These are phyloP conservation scores for Zosterops lateralis DNA, from an alignment of 2,113 vertebrate genomes.

Conservation along the genomic window DNA sequence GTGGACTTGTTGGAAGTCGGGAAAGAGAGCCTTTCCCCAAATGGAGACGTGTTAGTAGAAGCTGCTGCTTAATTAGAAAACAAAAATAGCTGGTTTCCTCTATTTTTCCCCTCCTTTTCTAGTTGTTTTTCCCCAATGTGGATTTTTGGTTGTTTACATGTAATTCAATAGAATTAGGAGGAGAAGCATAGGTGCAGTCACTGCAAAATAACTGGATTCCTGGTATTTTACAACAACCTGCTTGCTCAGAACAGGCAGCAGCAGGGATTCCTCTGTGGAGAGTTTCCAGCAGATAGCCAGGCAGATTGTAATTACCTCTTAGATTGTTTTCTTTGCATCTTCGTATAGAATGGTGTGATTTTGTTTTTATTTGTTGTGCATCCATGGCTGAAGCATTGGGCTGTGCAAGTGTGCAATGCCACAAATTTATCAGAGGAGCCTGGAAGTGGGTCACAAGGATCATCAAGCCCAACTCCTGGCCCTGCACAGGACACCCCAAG, in stretches of 20 bases:
- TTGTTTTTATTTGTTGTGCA: neutral
- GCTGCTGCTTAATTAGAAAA: conserved; percentile 58
- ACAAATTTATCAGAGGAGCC: neutral
- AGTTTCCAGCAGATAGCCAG: conserved; percentile 33
- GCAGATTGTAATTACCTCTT: conserved; percentile 27
- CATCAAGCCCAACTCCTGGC: neutral
- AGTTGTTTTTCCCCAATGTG: neutral
- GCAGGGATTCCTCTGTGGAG: neutral
- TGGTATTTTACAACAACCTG: conserved; percentile 3
- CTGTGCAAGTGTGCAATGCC: neutral
- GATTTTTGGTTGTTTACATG: neutral
- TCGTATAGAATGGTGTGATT: neutral
- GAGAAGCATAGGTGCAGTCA: neutral
- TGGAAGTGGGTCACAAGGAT: neutral
- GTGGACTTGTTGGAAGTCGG: conserved; percentile 58
- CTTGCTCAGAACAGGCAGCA: conserved; percentile 4
- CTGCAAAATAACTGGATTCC: neutral
- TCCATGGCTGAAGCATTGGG: accelerated
- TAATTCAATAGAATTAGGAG: neutral
- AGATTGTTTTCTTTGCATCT: neutral
- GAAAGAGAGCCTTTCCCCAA: conserved; percentile 44
- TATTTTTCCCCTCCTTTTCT: neutral
- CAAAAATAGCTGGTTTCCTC: conserved; percentile 37
- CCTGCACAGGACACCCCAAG: neutral
- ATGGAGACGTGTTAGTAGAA: conserved; percentile 55